A percentile compares a stretch with the other conserved stretches of the same genome.
Evolutionary conservation across 2,888 invertebrate genomes (phyloP).

Genomic region (Crossocerus cetratus): DNA sequence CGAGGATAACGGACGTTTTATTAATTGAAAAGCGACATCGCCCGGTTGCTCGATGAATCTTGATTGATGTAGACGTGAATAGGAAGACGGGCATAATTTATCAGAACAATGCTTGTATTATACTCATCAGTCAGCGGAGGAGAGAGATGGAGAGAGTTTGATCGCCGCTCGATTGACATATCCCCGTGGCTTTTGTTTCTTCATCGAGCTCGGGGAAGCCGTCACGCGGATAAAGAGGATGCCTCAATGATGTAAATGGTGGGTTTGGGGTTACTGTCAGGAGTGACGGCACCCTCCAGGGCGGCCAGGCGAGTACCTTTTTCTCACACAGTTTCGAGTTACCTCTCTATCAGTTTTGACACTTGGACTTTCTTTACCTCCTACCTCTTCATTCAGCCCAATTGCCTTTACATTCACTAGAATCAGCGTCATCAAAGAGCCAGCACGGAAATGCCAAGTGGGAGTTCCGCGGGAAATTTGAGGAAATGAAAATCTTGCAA

Average conservation of each 20-base stretch:
- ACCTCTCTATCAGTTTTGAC: no score
- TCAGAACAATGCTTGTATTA: slow-evolving; percentile 50
- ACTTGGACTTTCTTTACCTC: no score
- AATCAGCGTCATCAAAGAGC: no score
- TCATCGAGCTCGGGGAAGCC: slow-evolving; percentile 30
- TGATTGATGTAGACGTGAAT: slow-evolving; percentile 8
- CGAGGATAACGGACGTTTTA: background rate
- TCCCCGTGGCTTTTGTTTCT: slow-evolving; percentile 49
- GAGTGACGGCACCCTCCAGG: slow-evolving; percentile 56
- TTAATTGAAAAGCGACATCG: background rate
- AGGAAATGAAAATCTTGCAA: slow-evolving; percentile 11
- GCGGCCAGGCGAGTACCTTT: slow-evolving; percentile 10
- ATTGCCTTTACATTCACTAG: no score
- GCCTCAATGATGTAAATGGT: slow-evolving; percentile 34
- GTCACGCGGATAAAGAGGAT: slow-evolving; percentile 32
- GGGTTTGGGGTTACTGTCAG: slow-evolving; percentile 47
- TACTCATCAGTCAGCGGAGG: slow-evolving; percentile 21
- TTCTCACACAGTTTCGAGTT: no score
- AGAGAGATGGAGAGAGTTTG: slow-evolving; percentile 11
- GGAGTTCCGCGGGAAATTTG: no score
- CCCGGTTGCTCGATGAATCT: no score
- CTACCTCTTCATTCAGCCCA: no score
- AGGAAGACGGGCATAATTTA: slow-evolving; percentile 21
- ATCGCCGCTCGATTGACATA: background rate
- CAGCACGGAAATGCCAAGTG: no score